Conservation (phyloP, 2,113 vertebrate species). For the Phylloscopus trochilus region DNA sequence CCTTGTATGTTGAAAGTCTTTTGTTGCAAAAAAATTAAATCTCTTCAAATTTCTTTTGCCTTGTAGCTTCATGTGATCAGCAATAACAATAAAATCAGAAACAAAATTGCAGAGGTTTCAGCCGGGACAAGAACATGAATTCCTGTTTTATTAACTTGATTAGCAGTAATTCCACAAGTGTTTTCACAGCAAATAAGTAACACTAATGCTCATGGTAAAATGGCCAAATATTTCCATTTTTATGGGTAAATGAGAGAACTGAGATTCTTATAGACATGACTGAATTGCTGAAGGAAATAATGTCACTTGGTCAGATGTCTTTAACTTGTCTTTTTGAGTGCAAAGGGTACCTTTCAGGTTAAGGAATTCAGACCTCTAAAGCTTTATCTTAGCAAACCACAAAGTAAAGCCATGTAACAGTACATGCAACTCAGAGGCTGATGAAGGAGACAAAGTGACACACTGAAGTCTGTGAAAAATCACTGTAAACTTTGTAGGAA, state of each 20-base stretch:
- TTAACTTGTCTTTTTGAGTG: neutral
- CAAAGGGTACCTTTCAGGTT: neutral
- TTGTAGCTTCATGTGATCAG: neutral
- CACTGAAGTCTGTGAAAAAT: neutral
- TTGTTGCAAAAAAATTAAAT: neutral
- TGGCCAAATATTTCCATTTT: neutral
- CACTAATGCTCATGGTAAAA: neutral
- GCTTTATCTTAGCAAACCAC: neutral
- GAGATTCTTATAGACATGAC: neutral
- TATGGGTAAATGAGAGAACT: neutral
- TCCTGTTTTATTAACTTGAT: neutral
- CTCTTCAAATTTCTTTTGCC: neutral
- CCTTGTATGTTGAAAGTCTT: neutral
- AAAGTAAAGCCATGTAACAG: neutral
- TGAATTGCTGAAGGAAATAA: neutral
- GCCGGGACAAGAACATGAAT: neutral
- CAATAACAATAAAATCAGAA: neutral
- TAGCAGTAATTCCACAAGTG: neutral
- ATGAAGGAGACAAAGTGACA: neutral
- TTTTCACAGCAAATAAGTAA: neutral
- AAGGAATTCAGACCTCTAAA: neutral
- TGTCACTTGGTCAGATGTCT: neutral
- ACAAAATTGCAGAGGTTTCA: neutral
- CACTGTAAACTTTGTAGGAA: neutral
- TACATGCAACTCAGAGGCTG: neutral